Percentiles rank a stretch among this genome's conserved stretches.
These are phyloP conservation scores for Globodera rostochiensis DNA, from an alignment of 1,140 invertebrate species.

Conservation along the genomic window DNA sequence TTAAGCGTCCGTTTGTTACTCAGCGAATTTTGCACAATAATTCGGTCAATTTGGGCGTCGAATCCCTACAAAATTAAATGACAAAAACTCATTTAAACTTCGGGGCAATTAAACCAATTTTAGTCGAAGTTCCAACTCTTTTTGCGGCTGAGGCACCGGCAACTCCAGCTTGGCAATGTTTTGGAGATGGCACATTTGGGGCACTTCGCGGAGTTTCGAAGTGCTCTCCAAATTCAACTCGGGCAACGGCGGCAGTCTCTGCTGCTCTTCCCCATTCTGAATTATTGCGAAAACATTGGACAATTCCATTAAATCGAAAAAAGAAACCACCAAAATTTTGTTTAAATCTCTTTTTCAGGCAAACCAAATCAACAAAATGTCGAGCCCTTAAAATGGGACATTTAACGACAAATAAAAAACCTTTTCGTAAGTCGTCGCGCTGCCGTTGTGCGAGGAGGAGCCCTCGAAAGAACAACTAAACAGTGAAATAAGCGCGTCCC, in stretches of 20 bases:
- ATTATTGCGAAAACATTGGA: no score
- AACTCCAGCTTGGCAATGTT: conserved; percentile 14
- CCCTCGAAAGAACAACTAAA: neutral
- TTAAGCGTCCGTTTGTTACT: conserved; percentile 25
- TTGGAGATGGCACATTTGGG: conserved; percentile 16
- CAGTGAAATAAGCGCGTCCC: neutral
- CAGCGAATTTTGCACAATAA: conserved; percentile 26
- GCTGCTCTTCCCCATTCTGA: neutral
- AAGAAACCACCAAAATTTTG: no score
- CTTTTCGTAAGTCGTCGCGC: no score
- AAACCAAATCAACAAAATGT: no score
- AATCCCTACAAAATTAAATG: neutral
- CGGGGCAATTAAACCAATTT: neutral
- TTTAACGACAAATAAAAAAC: no score
- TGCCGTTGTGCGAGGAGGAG: neutral
- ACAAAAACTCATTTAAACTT: neutral
- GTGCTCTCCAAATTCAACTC: neutral
- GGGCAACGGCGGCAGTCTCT: neutral
- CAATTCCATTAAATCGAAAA: no score
- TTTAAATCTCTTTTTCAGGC: no score
- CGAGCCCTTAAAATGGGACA: no score
- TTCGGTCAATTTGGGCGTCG: conserved; percentile 12
- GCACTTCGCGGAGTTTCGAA: conserved; percentile 17
- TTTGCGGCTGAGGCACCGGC: conserved; percentile 15
- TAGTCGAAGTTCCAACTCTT: conserved; percentile 16